Evolutionary conservation across 2,888 invertebrate genomes (phyloP).

Genomic region (Salticus scenicus): DNA sequence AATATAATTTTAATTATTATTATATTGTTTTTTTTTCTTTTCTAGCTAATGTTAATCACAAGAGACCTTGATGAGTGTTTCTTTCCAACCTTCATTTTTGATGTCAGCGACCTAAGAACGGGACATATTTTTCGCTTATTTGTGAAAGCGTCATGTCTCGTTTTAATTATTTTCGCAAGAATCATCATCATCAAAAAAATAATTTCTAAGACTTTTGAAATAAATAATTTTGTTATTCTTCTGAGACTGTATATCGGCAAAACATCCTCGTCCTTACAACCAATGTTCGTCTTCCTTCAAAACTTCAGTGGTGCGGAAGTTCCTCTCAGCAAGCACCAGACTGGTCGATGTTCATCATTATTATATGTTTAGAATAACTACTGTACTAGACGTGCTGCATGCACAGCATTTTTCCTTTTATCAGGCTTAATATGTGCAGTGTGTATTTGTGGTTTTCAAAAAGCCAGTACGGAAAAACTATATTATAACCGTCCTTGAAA

Average conservation of each 20-base stretch:
- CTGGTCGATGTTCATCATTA: conserved; percentile 6
- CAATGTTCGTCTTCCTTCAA: conserved; percentile 59
- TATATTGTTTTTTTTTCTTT: neutral
- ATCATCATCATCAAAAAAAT: conserved; percentile 17
- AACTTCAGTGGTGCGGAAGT: conserved; percentile 37
- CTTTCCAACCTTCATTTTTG: neutral
- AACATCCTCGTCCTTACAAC: conserved; percentile 38
- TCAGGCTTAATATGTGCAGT: neutral
- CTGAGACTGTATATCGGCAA: conserved; percentile 9
- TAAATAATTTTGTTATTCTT: conserved; percentile 19
- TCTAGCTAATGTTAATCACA: conserved; percentile 45
- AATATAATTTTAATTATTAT: too few species aligned
- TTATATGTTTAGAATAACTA: neutral
- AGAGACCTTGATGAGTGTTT: conserved; percentile 39
- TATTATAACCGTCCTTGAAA: conserved; percentile 1
- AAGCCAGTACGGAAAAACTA: too few species aligned
- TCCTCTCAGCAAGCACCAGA: conserved; percentile 39
- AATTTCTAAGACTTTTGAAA: too few species aligned
- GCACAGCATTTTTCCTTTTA: neutral
- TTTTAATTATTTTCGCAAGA: conserved; percentile 13
- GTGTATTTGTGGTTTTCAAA: neutral
- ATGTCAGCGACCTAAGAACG: conserved; percentile 4
- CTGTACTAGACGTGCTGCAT: neutral
- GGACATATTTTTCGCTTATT: conserved; percentile 10
- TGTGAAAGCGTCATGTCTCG: conserved; percentile 29